Percentiles rank a stretch among this genome's conserved stretches.
Evolutionary conservation across 30 jellyfish, hydroid and myxozoan species (phyloP).

Genomic region (Aurelia coerulea): DNA sequence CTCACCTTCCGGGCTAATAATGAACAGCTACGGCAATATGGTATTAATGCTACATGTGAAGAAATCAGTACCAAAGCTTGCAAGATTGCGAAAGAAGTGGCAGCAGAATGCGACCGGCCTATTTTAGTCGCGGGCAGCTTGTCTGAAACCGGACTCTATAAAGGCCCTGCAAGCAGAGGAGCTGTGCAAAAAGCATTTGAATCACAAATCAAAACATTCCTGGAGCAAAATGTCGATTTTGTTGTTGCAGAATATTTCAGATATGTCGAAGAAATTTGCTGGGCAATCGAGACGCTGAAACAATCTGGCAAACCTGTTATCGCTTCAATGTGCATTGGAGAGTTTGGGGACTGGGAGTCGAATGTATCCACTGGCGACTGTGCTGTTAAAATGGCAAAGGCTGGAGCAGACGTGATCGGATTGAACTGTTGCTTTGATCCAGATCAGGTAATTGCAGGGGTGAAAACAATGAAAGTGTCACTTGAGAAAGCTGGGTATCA

Average conservation of each 20-base stretch:
- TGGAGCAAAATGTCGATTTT: constrained; percentile 53
- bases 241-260: constrained; percentile 80
- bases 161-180: constrained; percentile 30
- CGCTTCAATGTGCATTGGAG: constrained; percentile 71
- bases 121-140: constrained; percentile 67
- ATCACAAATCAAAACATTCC: constrained; percentile 21
- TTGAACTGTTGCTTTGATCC: constrained; percentile 83
- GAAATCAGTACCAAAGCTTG: constrained; percentile 64
- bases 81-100: constrained; percentile 70
- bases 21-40: not conserved
- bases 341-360: constrained; percentile 47
- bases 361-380: constrained; percentile 58
- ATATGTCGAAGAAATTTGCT: constrained; percentile 67
- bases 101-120: constrained; percentile 43
- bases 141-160: constrained; percentile 29
- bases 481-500: constrained; percentile 66
- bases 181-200: constrained; percentile 40
- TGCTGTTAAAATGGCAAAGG: constrained; percentile 77
- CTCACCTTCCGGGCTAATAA: constrained; percentile 36
- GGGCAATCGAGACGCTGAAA: constrained; percentile 75
- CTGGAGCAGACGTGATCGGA: constrained; percentile 88
- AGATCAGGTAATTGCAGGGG: constrained; percentile 23
- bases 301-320: constrained; percentile 56
- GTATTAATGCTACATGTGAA: constrained; percentile 31
- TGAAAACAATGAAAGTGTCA: constrained; percentile 61